Evolutionary conservation across 2,888 invertebrate species (phyloP).

Genomic region (Entomobrya multifasciata): DNA sequence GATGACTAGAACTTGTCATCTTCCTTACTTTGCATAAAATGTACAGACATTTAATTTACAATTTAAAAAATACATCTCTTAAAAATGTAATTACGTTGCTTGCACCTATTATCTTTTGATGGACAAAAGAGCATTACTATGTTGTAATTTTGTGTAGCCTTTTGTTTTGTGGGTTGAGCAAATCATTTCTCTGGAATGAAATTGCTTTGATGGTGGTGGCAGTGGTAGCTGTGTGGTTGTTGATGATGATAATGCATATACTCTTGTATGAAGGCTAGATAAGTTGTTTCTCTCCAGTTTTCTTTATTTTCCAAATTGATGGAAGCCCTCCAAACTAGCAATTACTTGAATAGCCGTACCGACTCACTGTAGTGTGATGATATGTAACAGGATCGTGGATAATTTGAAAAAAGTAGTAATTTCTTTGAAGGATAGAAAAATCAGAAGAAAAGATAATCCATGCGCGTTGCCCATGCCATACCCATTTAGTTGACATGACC

Average conservation of each 20-base stretch:
- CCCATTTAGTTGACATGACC: constrained; percentile 73
- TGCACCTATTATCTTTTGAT: neutral
- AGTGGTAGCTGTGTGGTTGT: neutral
- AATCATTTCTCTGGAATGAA: constrained; percentile 44
- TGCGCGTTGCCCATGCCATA: constrained; percentile 70
- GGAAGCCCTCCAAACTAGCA: constrained; percentile 55
- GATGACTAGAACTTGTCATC: constrained; percentile 27
- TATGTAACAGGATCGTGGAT: constrained; percentile 55
- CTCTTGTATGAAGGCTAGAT: constrained; percentile 1
- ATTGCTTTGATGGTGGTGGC: constrained; percentile 10
- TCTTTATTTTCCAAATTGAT: constrained; percentile 45
- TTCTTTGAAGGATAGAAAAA: constrained; percentile 63
- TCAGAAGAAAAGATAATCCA: constrained; percentile 46
- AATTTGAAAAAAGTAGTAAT: constrained; percentile 66
- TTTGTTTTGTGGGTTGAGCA: neutral
- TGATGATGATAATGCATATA: neutral
- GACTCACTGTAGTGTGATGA: constrained; percentile 57
- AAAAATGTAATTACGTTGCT: constrained; percentile 15
- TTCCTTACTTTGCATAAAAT: constrained; percentile 19
- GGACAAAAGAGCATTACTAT: constrained; percentile 37
- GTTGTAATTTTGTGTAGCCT: neutral
- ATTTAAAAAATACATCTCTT: constrained; percentile 3
- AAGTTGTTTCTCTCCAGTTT: constrained; percentile 15
- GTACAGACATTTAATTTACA: constrained; percentile 14
- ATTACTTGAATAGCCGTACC: constrained; percentile 64